Conservation (phyloP, 2,113 vertebrate genomes). For the Dolichallabes microphthalmus region DNA sequence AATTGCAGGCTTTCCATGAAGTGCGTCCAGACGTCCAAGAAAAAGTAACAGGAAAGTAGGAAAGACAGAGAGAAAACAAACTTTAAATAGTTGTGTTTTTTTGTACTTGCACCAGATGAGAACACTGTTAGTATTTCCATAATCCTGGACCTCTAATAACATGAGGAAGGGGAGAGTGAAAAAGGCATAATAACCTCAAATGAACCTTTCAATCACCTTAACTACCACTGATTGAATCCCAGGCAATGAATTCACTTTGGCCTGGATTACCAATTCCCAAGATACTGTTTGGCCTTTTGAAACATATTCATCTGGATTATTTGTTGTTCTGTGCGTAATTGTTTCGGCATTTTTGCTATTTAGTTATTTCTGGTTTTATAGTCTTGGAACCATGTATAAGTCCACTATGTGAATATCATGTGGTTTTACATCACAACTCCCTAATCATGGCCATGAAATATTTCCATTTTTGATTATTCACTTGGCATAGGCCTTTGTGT, state of each 20-base stretch:
- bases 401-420: slow-evolving; percentile 17
- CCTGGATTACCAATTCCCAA: background rate
- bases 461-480: slow-evolving; percentile 16
- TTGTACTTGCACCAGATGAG: slow-evolving; percentile 56
- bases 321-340: slow-evolving; percentile 5
- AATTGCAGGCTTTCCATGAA: slow-evolving; percentile 73
- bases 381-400: background rate
- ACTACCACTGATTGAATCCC: background rate
- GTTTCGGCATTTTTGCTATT: slow-evolving; percentile 1
- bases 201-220: slow-evolving; percentile 33
- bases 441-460: background rate
- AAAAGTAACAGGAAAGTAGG: slow-evolving; percentile 58
- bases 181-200: slow-evolving; percentile 58
- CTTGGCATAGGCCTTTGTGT: background rate
- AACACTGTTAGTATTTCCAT: slow-evolving; percentile 20
- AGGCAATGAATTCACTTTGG: background rate
- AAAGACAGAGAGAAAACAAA: slow-evolving; percentile 71
- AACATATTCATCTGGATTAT: background rate
- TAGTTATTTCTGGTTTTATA: slow-evolving; percentile 1
- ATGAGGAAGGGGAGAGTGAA: slow-evolving; percentile 54
- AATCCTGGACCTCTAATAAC: slow-evolving; percentile 11
- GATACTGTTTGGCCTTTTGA: background rate
- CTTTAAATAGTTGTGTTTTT: slow-evolving; percentile 68
- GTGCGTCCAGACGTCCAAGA: slow-evolving; percentile 34
- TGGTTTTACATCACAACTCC: background rate